phyloP scores from a whole-genome alignment of 2,797 vertebrate genomes.

The Pangasius mekongensis region DNA sequence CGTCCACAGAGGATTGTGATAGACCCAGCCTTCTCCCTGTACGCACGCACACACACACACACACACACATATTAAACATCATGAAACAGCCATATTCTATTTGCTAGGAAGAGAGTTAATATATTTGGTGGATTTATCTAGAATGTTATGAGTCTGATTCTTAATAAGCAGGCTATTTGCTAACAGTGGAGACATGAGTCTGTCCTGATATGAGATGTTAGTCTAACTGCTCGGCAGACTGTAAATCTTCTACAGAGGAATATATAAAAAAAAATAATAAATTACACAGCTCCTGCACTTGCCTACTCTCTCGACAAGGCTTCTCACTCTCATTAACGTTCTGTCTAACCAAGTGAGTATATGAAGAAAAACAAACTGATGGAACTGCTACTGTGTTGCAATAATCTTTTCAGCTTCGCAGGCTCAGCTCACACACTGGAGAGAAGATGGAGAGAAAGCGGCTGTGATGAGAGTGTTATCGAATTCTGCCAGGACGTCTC shows the following conservation, averaged over 20 bases:
- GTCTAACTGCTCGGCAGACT: neutral
- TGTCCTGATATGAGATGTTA: slow-evolving; percentile 18
- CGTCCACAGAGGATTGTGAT: slow-evolving; percentile 89
- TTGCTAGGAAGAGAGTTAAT: neutral
- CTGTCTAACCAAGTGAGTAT: neutral
- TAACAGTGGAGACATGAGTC: neutral
- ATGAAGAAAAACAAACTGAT: neutral
- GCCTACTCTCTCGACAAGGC: neutral
- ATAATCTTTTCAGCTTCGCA: slow-evolving; percentile 23
- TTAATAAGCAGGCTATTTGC: neutral
- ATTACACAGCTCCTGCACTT: neutral
- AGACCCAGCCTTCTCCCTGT: slow-evolving; percentile 90
- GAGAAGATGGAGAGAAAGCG: neutral
- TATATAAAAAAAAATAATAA: neutral
- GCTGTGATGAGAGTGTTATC: neutral
- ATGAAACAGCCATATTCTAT: neutral
- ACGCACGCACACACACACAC: slow-evolving; percentile 44
- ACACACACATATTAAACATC: neutral
- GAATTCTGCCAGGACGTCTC: slow-evolving; percentile 47
- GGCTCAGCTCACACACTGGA: neutral
- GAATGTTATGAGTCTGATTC: neutral
- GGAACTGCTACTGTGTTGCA: slow-evolving; percentile 3
- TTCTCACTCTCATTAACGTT: neutral
- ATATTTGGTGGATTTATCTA: neutral
- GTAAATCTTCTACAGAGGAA: slow-evolving; percentile 4